Evolutionary conservation across 2,113 vertebrate genomes (phyloP), one percentile per base, ranked within the genome.

Genomic region (Tautogolabrus adspersus): DNA sequence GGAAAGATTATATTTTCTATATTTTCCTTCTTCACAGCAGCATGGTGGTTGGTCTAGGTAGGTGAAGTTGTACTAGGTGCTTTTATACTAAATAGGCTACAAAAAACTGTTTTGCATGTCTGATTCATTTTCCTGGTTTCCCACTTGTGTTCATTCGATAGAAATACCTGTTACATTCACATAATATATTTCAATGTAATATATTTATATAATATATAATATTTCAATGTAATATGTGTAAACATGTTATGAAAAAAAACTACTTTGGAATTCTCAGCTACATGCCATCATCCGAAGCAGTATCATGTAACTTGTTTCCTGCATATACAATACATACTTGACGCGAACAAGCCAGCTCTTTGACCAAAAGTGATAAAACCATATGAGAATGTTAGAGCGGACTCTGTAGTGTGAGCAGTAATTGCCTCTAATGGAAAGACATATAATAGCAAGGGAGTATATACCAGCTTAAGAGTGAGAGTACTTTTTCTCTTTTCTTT

Each of bases 361-460:
- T 84, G 87, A 88, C 83, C 85, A 86, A 44, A 81, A 84, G 83
- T 77, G 87, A 88, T 83, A 79, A 84, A 91, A 76, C 42, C n/a
- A 0, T 63, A 74, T 80, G 75, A 90, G 84, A 77, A 88, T 81
- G 88, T 82, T 71, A 74, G 55, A 77, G 82, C 85, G 26, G 58
- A 83, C 22, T 1, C 83, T 76, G 80, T 10, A 76, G 72, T 66
- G 65, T 71, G 72, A 88, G 79, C 74, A 57, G 85, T 89, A 89
- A 92, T 93, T 90, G 88, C 87, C 86, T 89, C 82, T 93, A 90
- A 92, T 91, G 91, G 89, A 89, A 88, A 88, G 68, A 84, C 78
- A 75, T 88, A 88, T 91, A 91, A 93, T 91, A 90, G 88, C 87
- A 84, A 80, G 85, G 88, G 86, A 88, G 84, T 63, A 83, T 81